A percentile compares a stretch with the other conserved stretches of the same genome.
Conservation (phyloP, 2,797 vertebrate genomes). For the Gymnoscopelus microlampas region DNA sequence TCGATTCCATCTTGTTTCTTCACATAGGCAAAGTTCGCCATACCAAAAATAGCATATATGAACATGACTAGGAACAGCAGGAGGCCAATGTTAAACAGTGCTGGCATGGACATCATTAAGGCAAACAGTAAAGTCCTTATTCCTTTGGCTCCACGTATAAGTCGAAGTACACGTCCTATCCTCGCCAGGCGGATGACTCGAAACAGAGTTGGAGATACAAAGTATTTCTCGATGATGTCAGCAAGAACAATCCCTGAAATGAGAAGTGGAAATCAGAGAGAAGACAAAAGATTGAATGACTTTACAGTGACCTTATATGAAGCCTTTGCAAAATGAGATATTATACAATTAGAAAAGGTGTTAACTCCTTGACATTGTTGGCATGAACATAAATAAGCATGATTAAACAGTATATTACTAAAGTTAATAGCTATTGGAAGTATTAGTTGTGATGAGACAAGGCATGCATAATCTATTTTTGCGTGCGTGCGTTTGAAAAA, state of each 20-base stretch:
- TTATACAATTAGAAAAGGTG: background rate
- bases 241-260: conserved; percentile 93
- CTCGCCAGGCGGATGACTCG: conserved; percentile 97
- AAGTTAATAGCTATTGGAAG: background rate
- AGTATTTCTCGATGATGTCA: conserved; percentile 98
- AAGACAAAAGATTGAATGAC: conserved; percentile 68
- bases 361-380: background rate
- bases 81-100: conserved; percentile 96
- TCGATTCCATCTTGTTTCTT: conserved; percentile 93
- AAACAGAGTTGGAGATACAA: conserved; percentile 97
- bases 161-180: conserved; percentile 94
- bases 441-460: too few species aligned
- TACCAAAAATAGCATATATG: conserved; percentile 98
- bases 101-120: conserved; percentile 99
- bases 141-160: conserved; percentile 97
- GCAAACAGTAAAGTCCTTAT: conserved; percentile 97
- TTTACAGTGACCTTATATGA: background rate
- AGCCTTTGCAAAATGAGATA: background rate
- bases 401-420: background rate
- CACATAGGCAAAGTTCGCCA: conserved; percentile 98
- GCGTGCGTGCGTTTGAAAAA: too few species aligned
- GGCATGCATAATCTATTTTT: too few species aligned
- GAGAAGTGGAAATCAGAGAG: conserved; percentile 61
- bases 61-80: conserved; percentile 98
- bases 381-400: background rate